Evolutionary conservation across 2,888 invertebrate species (phyloP), one percentile per base, ranked within the genome.

Genomic region (Dasysyrphus tricinctus): DNA sequence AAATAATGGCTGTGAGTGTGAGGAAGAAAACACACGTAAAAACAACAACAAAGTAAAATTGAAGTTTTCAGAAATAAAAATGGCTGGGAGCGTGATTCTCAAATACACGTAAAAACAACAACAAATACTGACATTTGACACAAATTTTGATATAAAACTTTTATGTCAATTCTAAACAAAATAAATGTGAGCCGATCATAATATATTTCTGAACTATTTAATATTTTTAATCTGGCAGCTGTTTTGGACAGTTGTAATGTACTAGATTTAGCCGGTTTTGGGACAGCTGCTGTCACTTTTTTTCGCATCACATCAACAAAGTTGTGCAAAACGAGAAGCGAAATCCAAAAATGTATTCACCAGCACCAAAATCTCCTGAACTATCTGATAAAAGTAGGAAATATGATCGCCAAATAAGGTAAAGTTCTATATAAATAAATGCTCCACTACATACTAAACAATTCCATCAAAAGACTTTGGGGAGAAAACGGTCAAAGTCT

Each of bases 401-500:
- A 94, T 96, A 96, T 92, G 96, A 96, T 90, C 93, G 96, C 63
- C 96, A 96, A 91, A 93, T 96, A 82, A 94, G 96, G 94, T 94
- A 91, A 89, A 77, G 81, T 47, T 6, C 14, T 24, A 2, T n/a
- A 11, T 9, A 51, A 44, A 32, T 8, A 37, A n/a, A 1, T 39
- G 3, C 7, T 7, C 0, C 14, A 19, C 24, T 11, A 11, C 32
- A 32, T 29, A 7, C 51, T 37, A 12, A 56, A 42, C 1, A 44
- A 24, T 16, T 24, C 12, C 6, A 51, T 72, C 88, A 86, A 2
- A 89, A 97, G 98, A 91, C 94, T 99, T 89, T 99, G 99, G 99
- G 99, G 99, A 87, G 99, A 99, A 91, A 98, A 99, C 93, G 99
- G 99, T 0, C 99, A 99, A 93, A 93, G 94, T 88, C 94, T 97